phyloP scores from a whole-genome alignment of 2,113 vertebrate genomes.

The Egretta garzetta region DNA sequence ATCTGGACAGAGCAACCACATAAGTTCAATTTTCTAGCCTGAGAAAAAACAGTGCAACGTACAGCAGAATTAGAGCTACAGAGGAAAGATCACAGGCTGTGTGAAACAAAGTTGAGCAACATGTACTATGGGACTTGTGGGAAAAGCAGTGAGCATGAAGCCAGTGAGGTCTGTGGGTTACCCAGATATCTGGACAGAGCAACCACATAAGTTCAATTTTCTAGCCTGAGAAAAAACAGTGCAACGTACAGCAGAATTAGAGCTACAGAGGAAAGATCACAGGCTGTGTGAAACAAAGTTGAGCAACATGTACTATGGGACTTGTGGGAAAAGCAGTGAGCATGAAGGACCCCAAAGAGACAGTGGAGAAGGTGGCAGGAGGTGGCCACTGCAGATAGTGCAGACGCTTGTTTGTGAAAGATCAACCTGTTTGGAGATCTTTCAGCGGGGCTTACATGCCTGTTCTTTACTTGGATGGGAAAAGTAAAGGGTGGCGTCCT shows the following conservation, averaged over 20 bases:
- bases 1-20: background rate
- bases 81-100: background rate
- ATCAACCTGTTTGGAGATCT: background rate
- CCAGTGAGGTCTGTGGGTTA: background rate
- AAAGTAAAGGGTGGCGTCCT: background rate
- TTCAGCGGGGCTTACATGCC: background rate
- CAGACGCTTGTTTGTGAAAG: background rate
- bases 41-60: background rate
- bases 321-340: background rate
- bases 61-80: background rate
- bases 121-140: background rate
- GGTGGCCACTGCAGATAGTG: background rate
- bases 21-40: background rate
- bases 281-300: background rate
- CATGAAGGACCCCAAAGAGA: background rate
- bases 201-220: background rate
- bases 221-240: background rate
- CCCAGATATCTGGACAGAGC: background rate
- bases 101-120: background rate
- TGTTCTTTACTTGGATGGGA: background rate
- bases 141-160: background rate
- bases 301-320: background rate
- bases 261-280: background rate
- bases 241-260: background rate
- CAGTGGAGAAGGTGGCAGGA: background rate